A percentile compares a stretch with the other conserved stretches of the same genome.
Evolutionary conservation across 1,140 invertebrate species (phyloP).

Genomic region (Zaprionus kolodkinae): DNA sequence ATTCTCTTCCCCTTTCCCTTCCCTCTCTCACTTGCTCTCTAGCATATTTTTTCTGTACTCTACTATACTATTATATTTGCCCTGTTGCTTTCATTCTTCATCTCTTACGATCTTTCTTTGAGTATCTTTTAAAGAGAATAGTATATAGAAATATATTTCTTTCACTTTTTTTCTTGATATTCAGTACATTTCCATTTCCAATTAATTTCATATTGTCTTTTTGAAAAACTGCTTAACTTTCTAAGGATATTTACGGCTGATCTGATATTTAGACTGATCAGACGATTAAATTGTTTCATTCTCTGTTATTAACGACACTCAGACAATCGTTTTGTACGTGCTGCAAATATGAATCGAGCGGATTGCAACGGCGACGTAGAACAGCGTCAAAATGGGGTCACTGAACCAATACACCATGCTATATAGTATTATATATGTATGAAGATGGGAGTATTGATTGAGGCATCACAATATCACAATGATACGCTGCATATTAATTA

Average conservation of each 20-base stretch:
- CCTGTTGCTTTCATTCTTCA: too few relatives aligned
- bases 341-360: neutral
- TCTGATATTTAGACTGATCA: neutral
- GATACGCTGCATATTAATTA: neutral
- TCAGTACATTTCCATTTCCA: too few relatives aligned
- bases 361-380: neutral
- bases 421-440: too few relatives aligned
- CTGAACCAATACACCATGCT: neutral
- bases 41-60: neutral
- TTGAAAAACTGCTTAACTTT: neutral
- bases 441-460: neutral
- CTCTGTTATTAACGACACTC: neutral
- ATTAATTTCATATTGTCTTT: neutral
- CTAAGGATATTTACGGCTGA: neutral
- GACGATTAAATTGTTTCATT: conserved; percentile 1
- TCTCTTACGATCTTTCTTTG: too few relatives aligned
- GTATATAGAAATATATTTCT: neutral
- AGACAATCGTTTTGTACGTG: conserved; percentile 1
- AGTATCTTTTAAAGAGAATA: too few relatives aligned
- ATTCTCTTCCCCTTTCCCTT: neutral
- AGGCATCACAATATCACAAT: neutral
- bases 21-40: neutral
- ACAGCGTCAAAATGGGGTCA: neutral
- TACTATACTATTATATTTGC: too few relatives aligned
- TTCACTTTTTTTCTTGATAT: neutral